Conservation (phyloP, 2,888 invertebrate genomes). For the Timema podura region DNA sequence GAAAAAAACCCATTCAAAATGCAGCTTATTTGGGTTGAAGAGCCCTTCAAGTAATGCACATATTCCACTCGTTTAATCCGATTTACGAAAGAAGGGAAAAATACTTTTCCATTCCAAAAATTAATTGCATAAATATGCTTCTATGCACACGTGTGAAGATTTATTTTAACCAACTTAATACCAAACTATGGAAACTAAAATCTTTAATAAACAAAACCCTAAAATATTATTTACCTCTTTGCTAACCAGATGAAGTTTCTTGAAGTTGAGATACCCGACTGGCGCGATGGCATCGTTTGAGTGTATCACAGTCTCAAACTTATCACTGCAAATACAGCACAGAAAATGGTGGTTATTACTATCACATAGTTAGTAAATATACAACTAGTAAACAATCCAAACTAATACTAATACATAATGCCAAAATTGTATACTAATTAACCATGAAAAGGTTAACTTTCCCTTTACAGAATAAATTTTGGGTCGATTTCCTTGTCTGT, state of each 20-base stretch:
- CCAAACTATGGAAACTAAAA: background rate
- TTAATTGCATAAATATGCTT: no score
- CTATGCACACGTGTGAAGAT: background rate
- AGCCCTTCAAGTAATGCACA: background rate
- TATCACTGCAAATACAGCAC: constrained; percentile 59
- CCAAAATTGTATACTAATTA: no score
- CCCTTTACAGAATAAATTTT: no score
- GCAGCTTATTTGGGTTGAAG: no score
- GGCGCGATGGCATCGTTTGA: constrained; percentile 91
- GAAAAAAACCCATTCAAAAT: no score
- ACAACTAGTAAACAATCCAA: no score
- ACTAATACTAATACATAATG: no score
- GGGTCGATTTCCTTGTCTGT: background rate
- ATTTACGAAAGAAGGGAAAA: background rate
- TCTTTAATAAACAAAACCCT: background rate
- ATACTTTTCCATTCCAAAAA: background rate
- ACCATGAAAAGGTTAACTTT: no score
- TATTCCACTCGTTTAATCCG: background rate
- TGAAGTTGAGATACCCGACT: constrained; percentile 89
- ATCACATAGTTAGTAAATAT: no score
- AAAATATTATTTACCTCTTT: constrained; percentile 47
- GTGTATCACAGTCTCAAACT: constrained; percentile 81
- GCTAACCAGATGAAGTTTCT: constrained; percentile 72
- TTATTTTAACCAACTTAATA: background rate
- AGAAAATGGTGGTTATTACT: constrained; percentile 29